Conservation (phyloP, 2,797 vertebrate genomes). For the Bovichtus variegatus region DNA sequence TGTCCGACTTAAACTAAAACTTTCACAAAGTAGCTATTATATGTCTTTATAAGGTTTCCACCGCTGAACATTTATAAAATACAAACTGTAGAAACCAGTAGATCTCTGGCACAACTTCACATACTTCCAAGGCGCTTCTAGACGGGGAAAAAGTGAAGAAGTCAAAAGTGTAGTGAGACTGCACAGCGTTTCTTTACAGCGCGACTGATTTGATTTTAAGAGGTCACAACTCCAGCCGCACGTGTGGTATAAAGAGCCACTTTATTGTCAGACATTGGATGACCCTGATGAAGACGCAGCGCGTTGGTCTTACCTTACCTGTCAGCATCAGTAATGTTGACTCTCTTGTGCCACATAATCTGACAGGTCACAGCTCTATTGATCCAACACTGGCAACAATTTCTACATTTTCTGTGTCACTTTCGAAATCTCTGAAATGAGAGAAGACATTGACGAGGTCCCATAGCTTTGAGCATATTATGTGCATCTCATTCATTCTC, state of each 20-base stretch:
- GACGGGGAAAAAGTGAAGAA: neutral
- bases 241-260: neutral
- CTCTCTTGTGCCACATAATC: neutral
- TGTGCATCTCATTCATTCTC: slow-evolving; percentile 13
- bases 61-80: slow-evolving; percentile 1
- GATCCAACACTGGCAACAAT: neutral
- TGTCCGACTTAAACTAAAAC: slow-evolving; percentile 13
- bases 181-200: neutral
- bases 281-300: neutral
- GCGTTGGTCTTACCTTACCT: neutral
- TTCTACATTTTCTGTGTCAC: slow-evolving; percentile 1
- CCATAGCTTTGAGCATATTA: neutral
- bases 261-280: neutral
- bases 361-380: slow-evolving; percentile 5
- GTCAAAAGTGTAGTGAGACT: neutral
- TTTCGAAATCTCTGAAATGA: neutral
- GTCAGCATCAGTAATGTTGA: slow-evolving; percentile 6
- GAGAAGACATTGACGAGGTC: neutral
- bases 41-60: neutral
- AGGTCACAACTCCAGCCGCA: neutral
- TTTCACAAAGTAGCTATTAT: neutral
- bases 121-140: neutral
- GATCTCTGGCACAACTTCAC: neutral
- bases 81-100: neutral
- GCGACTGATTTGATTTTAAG: neutral